Percentiles rank a stretch among this genome's conserved stretches.
Evolutionary conservation across 2,888 invertebrate genomes (phyloP).

Genomic region (Neoascia interrupta): DNA sequence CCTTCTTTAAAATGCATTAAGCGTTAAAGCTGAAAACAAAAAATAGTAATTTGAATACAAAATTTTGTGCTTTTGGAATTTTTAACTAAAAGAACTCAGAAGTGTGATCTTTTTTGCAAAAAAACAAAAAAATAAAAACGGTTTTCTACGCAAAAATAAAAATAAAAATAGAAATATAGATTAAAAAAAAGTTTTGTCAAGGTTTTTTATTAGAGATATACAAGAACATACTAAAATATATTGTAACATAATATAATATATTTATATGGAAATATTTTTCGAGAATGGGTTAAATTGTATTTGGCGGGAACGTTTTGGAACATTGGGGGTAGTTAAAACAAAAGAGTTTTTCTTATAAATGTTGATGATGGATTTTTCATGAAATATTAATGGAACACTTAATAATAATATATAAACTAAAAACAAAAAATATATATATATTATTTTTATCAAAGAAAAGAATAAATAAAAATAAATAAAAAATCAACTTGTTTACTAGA

Average conservation of each 20-base stretch:
- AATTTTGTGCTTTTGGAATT: slow-evolving; percentile 63
- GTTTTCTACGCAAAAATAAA: slow-evolving; percentile 33
- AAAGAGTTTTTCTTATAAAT: slow-evolving; percentile 49
- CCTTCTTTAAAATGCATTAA: slow-evolving; percentile 49
- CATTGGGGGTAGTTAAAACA: slow-evolving; percentile 26
- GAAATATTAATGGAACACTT: slow-evolving; percentile 22
- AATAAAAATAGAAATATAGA: slow-evolving; percentile 17
- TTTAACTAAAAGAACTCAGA: slow-evolving; percentile 68
- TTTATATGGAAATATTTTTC: slow-evolving; percentile 62
- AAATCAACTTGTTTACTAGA: slow-evolving; percentile 4
- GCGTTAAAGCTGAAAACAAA: slow-evolving; percentile 27
- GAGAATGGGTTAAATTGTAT: slow-evolving; percentile 48
- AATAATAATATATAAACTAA: too few relatives aligned
- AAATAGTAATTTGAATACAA: slow-evolving; percentile 32
- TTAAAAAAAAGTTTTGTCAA: slow-evolving; percentile 48
- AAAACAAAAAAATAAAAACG: slow-evolving; percentile 44
- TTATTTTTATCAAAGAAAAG: slow-evolving; percentile 43
- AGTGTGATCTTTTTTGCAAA: slow-evolving; percentile 64
- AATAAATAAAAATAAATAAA: background rate
- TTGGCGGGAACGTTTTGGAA: slow-evolving; percentile 26
- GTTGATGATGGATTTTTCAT: slow-evolving; percentile 62
- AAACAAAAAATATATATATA: slow-evolving; percentile 10
- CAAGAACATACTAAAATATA: slow-evolving; percentile 12
- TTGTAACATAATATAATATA: slow-evolving; percentile 40
- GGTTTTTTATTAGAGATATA: slow-evolving; percentile 60